A percentile compares a stretch with the other conserved stretches of the same genome.
These are phyloP conservation scores for Carollia perspicillata DNA, from an alignment of 2,113 vertebrate species.

Conservation along the genomic window DNA sequence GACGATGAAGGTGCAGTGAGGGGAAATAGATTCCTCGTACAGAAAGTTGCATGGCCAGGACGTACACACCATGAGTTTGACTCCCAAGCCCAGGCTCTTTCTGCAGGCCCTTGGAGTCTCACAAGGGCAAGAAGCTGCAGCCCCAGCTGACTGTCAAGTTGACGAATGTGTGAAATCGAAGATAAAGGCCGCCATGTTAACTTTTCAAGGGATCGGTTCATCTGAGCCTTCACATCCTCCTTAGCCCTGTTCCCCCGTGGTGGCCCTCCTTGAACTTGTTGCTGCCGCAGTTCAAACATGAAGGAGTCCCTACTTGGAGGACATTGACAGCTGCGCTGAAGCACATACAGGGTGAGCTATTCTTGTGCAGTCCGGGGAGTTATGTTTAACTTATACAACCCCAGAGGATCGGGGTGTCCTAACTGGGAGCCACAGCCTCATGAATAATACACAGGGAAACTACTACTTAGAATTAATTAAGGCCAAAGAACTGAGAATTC, in stretches of 20 bases:
- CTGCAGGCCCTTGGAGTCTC: background rate
- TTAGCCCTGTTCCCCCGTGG: background rate
- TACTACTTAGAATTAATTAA: background rate
- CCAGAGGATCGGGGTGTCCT: background rate
- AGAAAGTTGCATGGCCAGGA: background rate
- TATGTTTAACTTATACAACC: background rate
- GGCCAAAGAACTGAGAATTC: background rate
- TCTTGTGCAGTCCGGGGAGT: background rate
- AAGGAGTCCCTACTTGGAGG: background rate
- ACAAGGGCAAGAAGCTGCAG: slow-evolving; percentile 34
- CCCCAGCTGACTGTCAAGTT: slow-evolving; percentile 50
- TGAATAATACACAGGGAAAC: background rate
- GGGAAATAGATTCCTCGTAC: background rate
- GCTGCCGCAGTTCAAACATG: background rate
- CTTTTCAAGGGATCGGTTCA: slow-evolving; percentile 45
- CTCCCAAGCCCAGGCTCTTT: background rate
- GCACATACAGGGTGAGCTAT: background rate
- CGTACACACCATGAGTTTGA: background rate
- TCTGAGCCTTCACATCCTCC: slow-evolving; percentile 15
- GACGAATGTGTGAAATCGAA: slow-evolving; percentile 67
- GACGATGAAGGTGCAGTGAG: background rate
- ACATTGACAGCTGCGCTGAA: background rate
- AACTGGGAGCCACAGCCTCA: background rate
- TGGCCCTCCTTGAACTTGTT: background rate
- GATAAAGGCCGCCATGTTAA: slow-evolving; percentile 55